A percentile compares a stretch with the other conserved stretches of the same genome.
phyloP scores from a whole-genome alignment of 2,797 vertebrate species.

The Rhinichthys osculus region DNA sequence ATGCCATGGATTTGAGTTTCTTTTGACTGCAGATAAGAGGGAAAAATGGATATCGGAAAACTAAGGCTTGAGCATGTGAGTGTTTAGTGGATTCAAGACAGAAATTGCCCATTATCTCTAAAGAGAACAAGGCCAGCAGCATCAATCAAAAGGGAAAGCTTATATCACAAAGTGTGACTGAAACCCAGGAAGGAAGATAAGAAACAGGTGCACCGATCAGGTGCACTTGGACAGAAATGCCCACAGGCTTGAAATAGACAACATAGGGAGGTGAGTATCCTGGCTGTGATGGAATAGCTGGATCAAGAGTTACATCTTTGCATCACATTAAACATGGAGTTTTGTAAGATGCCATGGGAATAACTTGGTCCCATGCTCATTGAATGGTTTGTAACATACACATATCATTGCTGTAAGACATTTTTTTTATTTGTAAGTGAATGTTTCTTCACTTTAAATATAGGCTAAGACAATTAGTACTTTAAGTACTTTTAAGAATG shows the following conservation, averaged over 20 bases:
- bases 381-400: background rate
- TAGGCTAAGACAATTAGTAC: background rate
- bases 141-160: background rate
- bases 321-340: background rate
- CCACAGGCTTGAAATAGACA: constrained; percentile 6
- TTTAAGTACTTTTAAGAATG: background rate
- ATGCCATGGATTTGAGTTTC: background rate
- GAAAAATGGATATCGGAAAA: background rate
- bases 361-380: background rate
- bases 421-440: background rate
- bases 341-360: background rate
- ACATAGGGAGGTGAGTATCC: background rate
- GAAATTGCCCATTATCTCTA: background rate
- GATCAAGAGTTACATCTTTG: background rate
- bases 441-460: background rate
- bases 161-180: constrained; percentile 4
- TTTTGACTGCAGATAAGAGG: constrained; percentile 2
- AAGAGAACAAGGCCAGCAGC: background rate
- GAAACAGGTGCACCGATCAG: constrained; percentile 7
- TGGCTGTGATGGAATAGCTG: background rate
- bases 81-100: background rate
- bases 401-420: background rate
- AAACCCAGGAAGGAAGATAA: constrained; percentile 44
- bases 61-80: background rate
- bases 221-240: background rate